A percentile compares a stretch with the other conserved stretches of the same genome.
Conservation (phyloP, 2,113 vertebrate genomes). For the Turnix velox region DNA sequence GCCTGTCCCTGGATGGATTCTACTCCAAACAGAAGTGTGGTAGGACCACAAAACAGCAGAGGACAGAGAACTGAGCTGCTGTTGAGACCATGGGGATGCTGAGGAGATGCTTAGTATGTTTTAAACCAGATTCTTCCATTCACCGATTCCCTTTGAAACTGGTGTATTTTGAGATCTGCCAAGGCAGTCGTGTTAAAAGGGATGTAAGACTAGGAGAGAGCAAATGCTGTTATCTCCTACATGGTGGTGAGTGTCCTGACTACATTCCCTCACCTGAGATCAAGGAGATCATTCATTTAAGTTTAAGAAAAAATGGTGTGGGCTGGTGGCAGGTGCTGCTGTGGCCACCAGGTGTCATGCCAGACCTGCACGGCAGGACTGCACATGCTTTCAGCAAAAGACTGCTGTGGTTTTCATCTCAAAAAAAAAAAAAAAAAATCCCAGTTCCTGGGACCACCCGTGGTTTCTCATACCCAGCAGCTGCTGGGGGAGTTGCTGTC, state of each 20-base stretch:
- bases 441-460: background rate
- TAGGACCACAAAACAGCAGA: background rate
- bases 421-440: no score
- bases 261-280: background rate
- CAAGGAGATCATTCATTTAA: background rate
- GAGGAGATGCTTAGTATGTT: background rate
- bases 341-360: constrained; percentile 37
- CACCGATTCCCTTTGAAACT: no score
- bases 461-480: background rate
- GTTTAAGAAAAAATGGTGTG: background rate
- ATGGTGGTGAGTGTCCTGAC: background rate
- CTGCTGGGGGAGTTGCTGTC: background rate
- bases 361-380: background rate
- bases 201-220: no score
- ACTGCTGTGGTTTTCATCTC: background rate
- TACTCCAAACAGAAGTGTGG: background rate
- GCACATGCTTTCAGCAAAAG: background rate
- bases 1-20: background rate
- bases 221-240: no score
- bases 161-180: no score
- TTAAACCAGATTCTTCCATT: no score
- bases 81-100: background rate
- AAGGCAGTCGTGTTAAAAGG: no score
- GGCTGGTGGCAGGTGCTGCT: background rate
- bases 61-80: background rate